Conservation (phyloP, 2,797 vertebrate genomes). For the Orientallactaga sibirica region DNA sequence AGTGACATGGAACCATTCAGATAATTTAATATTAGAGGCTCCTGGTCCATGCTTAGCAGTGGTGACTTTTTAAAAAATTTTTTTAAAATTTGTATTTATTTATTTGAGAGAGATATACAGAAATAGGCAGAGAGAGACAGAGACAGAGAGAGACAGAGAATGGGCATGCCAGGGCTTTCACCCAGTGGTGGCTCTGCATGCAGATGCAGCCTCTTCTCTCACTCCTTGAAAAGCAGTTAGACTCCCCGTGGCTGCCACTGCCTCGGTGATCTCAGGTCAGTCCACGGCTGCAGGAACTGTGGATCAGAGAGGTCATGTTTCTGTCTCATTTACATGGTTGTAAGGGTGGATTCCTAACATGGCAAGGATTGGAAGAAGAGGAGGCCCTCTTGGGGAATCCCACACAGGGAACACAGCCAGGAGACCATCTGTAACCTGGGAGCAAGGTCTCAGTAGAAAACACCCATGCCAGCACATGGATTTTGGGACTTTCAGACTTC, state of each 20-base stretch:
- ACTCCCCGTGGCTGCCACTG: no score
- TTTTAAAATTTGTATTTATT: no score
- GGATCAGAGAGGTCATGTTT: background rate
- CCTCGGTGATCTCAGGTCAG: no score
- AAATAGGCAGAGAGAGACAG: no score
- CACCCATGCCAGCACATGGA: background rate
- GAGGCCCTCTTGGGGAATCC: no score
- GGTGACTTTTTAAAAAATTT: background rate
- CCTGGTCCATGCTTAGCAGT: background rate
- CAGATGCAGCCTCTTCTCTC: background rate
- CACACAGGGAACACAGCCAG: background rate
- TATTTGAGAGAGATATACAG: no score
- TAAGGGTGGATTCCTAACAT: no score
- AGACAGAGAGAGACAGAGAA: no score
- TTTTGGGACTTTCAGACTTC: background rate
- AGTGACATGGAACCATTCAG: background rate
- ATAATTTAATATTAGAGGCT: background rate
- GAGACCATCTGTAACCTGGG: background rate
- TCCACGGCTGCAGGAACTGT: fast-evolving
- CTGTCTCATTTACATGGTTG: background rate
- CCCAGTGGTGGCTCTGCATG: no score
- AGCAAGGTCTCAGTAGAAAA: background rate
- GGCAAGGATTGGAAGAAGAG: background rate
- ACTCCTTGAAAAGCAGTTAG: fast-evolving
- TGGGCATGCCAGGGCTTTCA: no score